These are phyloP conservation scores for Argyrosomus regius DNA, from an alignment of 2,797 vertebrate species.

Conservation along the genomic window DNA sequence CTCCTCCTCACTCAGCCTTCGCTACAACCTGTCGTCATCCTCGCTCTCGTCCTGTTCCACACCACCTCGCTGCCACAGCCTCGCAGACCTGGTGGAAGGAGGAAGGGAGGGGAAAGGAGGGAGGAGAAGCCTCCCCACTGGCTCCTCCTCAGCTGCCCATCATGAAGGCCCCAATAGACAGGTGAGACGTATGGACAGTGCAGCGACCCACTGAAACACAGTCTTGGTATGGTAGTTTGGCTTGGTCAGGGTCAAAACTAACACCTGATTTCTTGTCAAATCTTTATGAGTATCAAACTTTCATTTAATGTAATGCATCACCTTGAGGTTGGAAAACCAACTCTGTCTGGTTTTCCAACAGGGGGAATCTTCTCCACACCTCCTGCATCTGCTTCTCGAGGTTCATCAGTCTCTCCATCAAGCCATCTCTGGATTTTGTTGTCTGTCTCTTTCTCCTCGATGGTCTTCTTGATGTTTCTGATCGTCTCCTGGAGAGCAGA, in stretches of 20 bases:
- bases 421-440: too few species aligned
- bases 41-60: conserved; percentile 76
- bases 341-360: too few species aligned
- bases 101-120: not conserved
- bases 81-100: conserved; percentile 42
- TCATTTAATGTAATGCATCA: too few species aligned
- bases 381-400: too few species aligned
- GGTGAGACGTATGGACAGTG: conserved; percentile 26
- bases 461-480: too few species aligned
- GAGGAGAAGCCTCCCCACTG: conserved; percentile 13
- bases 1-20: conserved; percentile 81
- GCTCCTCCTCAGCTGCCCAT: not conserved
- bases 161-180: conserved; percentile 64
- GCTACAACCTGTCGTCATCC: conserved; percentile 63
- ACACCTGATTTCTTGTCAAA: too few species aligned
- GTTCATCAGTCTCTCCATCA: too few species aligned
- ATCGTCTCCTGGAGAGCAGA: too few species aligned
- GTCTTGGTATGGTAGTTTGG: not conserved
- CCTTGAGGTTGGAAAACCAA: too few species aligned
- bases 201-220: not conserved
- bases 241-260: not conserved
- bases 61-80: conserved; percentile 66
- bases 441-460: too few species aligned
- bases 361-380: too few species aligned
- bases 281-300: too few species aligned